Conservation (phyloP, 2,113 vertebrate species). For the Meleagris gallopavo region DNA sequence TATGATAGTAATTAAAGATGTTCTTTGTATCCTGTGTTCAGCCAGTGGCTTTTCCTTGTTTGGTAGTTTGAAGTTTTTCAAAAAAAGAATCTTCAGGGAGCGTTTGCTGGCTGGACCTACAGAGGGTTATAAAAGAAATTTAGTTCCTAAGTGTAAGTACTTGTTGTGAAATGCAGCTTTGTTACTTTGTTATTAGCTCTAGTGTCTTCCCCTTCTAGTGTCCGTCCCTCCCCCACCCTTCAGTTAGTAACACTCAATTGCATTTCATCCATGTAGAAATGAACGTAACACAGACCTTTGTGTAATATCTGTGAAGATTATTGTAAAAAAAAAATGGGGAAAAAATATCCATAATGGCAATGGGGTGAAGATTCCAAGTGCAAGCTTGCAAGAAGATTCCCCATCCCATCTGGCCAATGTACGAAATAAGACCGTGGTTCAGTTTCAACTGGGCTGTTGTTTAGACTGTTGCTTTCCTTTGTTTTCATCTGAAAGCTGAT, state of each 20-base stretch:
- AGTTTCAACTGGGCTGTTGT: background rate
- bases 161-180: background rate
- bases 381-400: background rate
- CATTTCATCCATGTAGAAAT: background rate
- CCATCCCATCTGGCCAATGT: background rate
- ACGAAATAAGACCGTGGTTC: background rate
- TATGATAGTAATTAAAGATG: background rate
- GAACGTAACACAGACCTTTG: background rate
- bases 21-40: background rate
- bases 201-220: background rate
- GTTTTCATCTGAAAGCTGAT: background rate
- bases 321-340: background rate
- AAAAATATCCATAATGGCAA: background rate
- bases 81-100: background rate
- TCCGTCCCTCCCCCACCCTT: background rate
- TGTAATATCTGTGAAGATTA: background rate
- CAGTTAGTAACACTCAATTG: background rate
- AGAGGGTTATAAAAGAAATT: background rate
- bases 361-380: background rate
- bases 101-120: background rate
- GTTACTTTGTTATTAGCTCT: background rate
- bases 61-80: background rate
- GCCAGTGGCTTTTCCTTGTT: background rate
- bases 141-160: background rate
- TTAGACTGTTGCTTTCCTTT: background rate